Evolutionary conservation across 2,797 vertebrate genomes (phyloP), one percentile per base, ranked within the genome.

Genomic region (Rhinophrynus dorsalis): DNA sequence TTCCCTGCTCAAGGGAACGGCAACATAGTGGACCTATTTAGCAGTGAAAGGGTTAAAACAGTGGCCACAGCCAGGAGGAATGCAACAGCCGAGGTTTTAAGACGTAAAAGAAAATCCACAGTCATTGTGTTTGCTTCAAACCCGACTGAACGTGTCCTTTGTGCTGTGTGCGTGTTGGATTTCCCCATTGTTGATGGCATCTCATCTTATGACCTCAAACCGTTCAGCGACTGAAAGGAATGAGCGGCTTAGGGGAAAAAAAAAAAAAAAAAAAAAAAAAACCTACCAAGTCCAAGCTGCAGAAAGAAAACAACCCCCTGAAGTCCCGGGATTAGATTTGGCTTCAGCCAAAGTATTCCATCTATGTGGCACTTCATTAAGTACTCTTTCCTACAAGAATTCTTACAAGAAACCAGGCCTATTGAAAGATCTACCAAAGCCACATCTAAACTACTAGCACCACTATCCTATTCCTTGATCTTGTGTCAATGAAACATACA

Each of bases 91-190:
- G 51, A 67, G 42, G 40, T 15, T 45, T 48, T 67, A 57, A 33
- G 38, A 56, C 33, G 52, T 37, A 64, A 26, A 35, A 51, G 45
- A 54, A 38, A 65, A 59, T 68, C 44, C 57, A 42, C 38, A 64
- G 33, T 30, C 50, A 64, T 64, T 71, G 60, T 63, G 59, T 64
- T 63, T 29, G 68, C 50, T 51, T 50, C 30, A 42, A 58, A 42
- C 52, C 21, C 35, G 23, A 47, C 48, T 56, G 64, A 67, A 67
- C 51, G 64, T 67, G 50, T 20, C 32, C 64, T 61, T 69, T 69
- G 67, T 69, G 45, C 50, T 27, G 52, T 32, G 54, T 18, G 42
- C 11, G 55, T 42, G 58, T 40, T 62, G 27, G 42, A 54, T 58
- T 38, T 44, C 67, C 51, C 59, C 58, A 47, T 48, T 70, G 68